Evolutionary conservation across 2,888 invertebrate species (phyloP), one percentile per base, ranked within the genome.

Genomic region (Thymelicus sylvestris): DNA sequence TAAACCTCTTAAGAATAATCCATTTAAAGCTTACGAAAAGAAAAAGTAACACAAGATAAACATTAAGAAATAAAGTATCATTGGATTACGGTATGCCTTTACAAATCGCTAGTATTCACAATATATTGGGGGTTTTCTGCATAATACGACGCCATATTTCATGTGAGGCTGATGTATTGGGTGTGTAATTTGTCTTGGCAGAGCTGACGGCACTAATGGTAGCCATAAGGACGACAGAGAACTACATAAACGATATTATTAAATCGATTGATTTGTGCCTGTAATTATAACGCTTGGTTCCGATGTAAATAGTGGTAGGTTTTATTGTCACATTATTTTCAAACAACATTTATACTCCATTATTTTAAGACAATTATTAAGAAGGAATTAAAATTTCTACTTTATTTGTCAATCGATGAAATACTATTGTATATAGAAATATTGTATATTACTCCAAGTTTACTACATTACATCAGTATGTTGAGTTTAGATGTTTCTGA

Each of bases 91-190:
- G 55, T 55, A 8, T 24, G 24, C 55, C 24, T 55, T 55, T 12
- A 55, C 24, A 55, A 55, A 55, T 55, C 24, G 55, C 55, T 55
- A 24, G 7, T 24, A 24, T 24, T 24, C 44, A 44, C 8, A 12
- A 44, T 12, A 12, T 44, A 41, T 8, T 19, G 7, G 24, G 12
- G 55, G 55, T 55, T 55, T 24, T 55, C 55, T 55, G 24, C 55
- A 55, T 55, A 52, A 55, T 55, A 55, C 24, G 55, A 10, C 3
- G 24, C 55, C 52, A 52, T 52, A 15, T 52, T 52, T 52, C 19
- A 52, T 52, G 8, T 10, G 13, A 19, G 52, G 7, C 52, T 52
- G 52, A 52, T 52, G 52, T 52, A 52, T 52, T 52, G 52, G 19
- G 8, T 8, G 19, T 52, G 52, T 52, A 52, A 52, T 52, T 52